Evolutionary conservation across 2,797 vertebrate genomes (phyloP).

Genomic region (Sebastes trivittatus): DNA sequence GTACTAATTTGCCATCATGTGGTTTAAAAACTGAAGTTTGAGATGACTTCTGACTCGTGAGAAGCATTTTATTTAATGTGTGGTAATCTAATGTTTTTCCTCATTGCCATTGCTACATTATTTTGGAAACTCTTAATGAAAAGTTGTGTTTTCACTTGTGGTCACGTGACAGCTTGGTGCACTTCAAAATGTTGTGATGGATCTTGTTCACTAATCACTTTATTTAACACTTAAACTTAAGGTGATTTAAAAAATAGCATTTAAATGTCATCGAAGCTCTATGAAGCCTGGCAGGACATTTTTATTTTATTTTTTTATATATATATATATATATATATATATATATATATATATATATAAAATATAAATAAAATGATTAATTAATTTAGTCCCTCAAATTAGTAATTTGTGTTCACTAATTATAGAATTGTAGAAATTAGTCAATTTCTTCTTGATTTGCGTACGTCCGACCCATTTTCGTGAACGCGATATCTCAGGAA

Average conservation of each 20-base stretch:
- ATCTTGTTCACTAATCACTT: neutral
- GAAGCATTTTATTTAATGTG: neutral
- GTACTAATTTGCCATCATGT: neutral
- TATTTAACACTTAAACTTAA: neutral
- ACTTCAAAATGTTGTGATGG: neutral
- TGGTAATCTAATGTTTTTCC: neutral
- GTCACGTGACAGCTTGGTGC: neutral
- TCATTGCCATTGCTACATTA: neutral
- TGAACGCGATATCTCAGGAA: neutral
- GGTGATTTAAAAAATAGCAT: neutral
- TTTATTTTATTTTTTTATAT: too few species aligned
- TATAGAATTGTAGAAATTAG: neutral
- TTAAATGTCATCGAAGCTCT: neutral
- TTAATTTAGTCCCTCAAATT: neutral
- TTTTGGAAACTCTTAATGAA: neutral
- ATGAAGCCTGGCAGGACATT: neutral
- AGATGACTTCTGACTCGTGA: neutral
- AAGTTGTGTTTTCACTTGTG: neutral
- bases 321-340: too few species aligned
- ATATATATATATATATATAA: too few species aligned
- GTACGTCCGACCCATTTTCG: neutral
- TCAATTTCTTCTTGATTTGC: neutral
- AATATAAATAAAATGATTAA: too few species aligned
- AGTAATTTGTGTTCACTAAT: neutral
- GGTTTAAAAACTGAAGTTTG: neutral